Evolutionary conservation across 2,888 invertebrate species (phyloP).

Genomic region (Acleris laterana): DNA sequence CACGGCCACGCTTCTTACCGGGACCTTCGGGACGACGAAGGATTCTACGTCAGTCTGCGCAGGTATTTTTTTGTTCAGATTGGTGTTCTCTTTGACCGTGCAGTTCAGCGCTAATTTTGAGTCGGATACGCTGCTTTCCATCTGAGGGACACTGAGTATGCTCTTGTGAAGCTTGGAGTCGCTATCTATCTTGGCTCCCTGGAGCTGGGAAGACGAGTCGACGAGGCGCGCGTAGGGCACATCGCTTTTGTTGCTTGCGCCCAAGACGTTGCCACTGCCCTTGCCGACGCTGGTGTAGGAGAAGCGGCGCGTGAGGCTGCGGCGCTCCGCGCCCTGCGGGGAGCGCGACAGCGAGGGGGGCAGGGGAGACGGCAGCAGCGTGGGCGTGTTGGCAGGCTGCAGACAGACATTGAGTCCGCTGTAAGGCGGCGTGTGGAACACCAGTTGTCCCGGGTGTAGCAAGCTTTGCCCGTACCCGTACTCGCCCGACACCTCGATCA

Average conservation of each 20-base stretch:
- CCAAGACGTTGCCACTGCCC: constrained; percentile 72
- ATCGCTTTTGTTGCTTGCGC: constrained; percentile 83
- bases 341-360: constrained; percentile 73
- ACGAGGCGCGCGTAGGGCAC: constrained; percentile 92
- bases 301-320: constrained; percentile 76
- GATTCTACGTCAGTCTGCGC: constrained; percentile 56
- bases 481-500: constrained; percentile 89
- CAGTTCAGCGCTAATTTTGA: constrained; percentile 93
- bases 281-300: constrained; percentile 79
- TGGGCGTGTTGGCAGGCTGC: constrained; percentile 85
- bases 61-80: constrained; percentile 58
- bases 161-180: constrained; percentile 87
- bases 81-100: constrained; percentile 82
- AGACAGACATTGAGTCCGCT: constrained; percentile 90
- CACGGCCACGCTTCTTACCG: constrained; percentile 80
- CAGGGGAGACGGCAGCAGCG: constrained; percentile 73
- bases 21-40: constrained; percentile 71
- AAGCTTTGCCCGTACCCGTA: constrained; percentile 98
- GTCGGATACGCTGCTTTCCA: constrained; percentile 93
- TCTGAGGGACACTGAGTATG: constrained; percentile 82
- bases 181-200: constrained; percentile 87
- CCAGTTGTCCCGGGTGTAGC: constrained; percentile 92
- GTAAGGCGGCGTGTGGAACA: constrained; percentile 96
- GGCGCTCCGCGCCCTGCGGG: constrained; percentile 69
- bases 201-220: constrained; percentile 85